Percentiles rank a stretch among this genome's conserved stretches.
Evolutionary conservation across 2,797 vertebrate species (phyloP).

Genomic region (Clarias pachynema): DNA sequence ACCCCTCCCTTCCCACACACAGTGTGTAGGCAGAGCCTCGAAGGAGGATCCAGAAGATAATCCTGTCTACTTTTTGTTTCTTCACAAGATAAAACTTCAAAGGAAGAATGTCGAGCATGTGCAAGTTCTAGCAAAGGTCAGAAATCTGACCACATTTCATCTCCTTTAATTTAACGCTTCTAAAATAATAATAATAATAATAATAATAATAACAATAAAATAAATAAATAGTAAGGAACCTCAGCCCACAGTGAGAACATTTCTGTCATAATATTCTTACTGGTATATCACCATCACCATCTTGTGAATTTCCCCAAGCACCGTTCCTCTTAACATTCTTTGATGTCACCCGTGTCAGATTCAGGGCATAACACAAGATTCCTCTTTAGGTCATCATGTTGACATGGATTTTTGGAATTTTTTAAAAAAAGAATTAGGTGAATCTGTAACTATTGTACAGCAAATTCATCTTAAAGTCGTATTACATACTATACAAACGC

Average conservation of each 20-base stretch:
- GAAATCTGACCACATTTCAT: not conserved
- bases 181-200: not conserved
- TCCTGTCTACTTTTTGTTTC: slow-evolving; percentile 19
- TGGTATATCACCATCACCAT: not conserved
- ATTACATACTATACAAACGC: too few species aligned
- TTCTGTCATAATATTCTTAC: not conserved
- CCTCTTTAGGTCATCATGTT: not conserved
- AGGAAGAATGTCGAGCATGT: not conserved
- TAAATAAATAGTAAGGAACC: not conserved
- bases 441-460: not conserved
- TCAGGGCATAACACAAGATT: not conserved
- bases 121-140: slow-evolving; percentile 1
- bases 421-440: not conserved
- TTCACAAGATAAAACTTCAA: not conserved
- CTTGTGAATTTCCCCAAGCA: not conserved
- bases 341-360: not conserved
- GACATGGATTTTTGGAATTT: not conserved
- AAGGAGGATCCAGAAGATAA: not conserved
- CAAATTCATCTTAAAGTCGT: not conserved
- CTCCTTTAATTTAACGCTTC: not conserved
- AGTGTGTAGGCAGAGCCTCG: not conserved
- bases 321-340: slow-evolving; percentile 7
- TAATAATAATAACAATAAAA: not conserved
- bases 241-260: not conserved
- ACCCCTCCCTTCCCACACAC: not conserved